Percentiles rank a stretch among this genome's conserved stretches.
These are phyloP conservation scores for Coelopa pilipes DNA, from an alignment of 2,888 invertebrate species.

Conservation along the genomic window DNA sequence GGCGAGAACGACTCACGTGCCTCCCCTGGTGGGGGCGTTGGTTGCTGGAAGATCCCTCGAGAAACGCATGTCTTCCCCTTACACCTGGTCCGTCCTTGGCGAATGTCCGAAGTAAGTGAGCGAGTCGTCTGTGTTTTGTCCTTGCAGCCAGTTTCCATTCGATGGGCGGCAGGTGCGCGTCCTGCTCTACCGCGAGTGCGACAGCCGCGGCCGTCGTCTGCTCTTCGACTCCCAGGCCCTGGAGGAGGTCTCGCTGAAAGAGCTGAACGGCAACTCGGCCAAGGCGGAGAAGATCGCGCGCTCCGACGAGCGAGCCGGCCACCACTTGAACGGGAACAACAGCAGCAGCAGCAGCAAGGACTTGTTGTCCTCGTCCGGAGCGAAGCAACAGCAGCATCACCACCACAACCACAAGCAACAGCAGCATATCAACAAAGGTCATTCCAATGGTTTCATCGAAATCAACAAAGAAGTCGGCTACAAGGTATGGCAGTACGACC, in stretches of 20 bases:
- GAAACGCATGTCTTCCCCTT: neutral
- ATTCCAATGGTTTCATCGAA: slow-evolving; percentile 70
- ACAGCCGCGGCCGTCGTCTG: slow-evolving; percentile 81
- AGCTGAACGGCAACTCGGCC: slow-evolving; percentile 45
- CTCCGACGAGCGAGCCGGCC: slow-evolving; percentile 10
- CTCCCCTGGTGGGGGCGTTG: too few relatives aligned
- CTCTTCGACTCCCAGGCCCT: slow-evolving; percentile 84
- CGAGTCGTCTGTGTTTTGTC: too few relatives aligned
- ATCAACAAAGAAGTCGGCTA: slow-evolving; percentile 74
- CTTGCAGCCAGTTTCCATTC: slow-evolving; percentile 70
- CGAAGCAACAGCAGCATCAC: slow-evolving; percentile 43
- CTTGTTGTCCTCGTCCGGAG: neutral
- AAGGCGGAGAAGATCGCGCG: slow-evolving; percentile 42
- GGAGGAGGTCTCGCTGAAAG: slow-evolving; percentile 70
- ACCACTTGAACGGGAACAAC: neutral
- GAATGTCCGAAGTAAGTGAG: too few relatives aligned
- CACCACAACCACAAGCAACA: slow-evolving; percentile 42
- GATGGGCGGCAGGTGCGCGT: slow-evolving; percentile 80
- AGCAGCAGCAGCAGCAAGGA: neutral
- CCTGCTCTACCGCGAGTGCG: slow-evolving; percentile 87
- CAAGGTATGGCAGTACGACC: slow-evolving; percentile 70
- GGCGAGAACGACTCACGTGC: too few relatives aligned
- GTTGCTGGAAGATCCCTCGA: neutral
- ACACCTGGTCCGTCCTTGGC: too few relatives aligned
- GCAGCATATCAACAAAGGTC: slow-evolving; percentile 49